phyloP scores from a whole-genome alignment of 2,888 invertebrate species.

The Archaeoteleia sp. region DNA sequence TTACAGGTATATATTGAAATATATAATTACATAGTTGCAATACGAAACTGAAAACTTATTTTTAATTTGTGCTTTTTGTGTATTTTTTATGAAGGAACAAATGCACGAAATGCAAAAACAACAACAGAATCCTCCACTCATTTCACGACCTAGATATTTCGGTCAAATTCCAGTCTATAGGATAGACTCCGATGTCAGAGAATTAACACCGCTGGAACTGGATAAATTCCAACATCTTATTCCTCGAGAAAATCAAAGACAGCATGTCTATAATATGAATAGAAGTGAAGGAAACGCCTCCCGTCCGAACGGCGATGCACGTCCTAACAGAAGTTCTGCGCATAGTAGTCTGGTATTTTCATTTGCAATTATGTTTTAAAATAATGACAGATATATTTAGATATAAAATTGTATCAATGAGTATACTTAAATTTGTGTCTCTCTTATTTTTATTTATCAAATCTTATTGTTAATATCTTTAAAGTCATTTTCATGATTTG shows the following conservation, averaged over 20 bases:
- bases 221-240: constrained; percentile 73
- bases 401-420: too few species aligned
- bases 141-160: constrained; percentile 59
- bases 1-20: constrained; percentile 63
- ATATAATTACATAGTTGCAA: constrained; percentile 3
- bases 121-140: constrained; percentile 61
- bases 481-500: too few species aligned
- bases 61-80: background rate
- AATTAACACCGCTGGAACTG: constrained; percentile 77
- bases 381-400: too few species aligned
- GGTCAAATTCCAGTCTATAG: constrained; percentile 78
- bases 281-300: constrained; percentile 58
- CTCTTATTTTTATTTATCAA: too few species aligned
- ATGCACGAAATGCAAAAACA: constrained; percentile 66
- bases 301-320: constrained; percentile 55
- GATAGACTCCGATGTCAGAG: constrained; percentile 78
- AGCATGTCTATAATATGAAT: constrained; percentile 48
- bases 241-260: constrained; percentile 60
- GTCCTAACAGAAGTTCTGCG: constrained; percentile 42
- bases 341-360: constrained; percentile 37
- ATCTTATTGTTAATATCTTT: too few species aligned
- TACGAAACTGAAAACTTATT: constrained; percentile 8
- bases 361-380: too few species aligned
- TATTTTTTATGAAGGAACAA: constrained; percentile 59
- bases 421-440: too few species aligned